Evolutionary conservation across 2,797 vertebrate species (phyloP).

Genomic region (Taeniopygia guttata): DNA sequence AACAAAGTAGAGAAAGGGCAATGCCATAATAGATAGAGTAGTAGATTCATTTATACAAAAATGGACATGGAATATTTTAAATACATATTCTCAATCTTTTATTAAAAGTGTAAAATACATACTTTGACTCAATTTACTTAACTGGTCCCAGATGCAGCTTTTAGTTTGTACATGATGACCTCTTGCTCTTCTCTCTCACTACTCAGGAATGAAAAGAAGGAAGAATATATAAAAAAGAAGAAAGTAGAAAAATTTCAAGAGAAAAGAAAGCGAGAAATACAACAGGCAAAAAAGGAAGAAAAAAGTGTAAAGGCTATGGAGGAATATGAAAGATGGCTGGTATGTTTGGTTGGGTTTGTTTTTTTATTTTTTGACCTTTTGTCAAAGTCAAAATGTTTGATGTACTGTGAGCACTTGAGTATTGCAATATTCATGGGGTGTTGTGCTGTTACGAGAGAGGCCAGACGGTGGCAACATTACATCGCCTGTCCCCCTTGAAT

Average conservation of each 20-base stretch:
- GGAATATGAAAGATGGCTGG: constrained; percentile 91
- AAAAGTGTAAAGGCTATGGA: constrained; percentile 84
- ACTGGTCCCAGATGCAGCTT: not conserved
- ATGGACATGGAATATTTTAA: not conserved
- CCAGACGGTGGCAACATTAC: constrained; percentile 21
- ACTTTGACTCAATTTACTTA: not conserved
- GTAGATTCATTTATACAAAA: not conserved
- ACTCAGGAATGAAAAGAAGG: constrained; percentile 86
- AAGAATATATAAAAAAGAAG: constrained; percentile 79
- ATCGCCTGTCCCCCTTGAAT: not conserved
- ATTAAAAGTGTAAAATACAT: not conserved
- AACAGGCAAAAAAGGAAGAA: constrained; percentile 82
- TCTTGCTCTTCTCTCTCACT: not conserved
- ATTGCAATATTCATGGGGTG: fast-evolving
- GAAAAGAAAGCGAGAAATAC: constrained; percentile 77
- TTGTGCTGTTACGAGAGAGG: not conserved
- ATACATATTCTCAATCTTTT: not conserved
- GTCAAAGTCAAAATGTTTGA: not conserved
- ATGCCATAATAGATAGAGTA: not conserved
- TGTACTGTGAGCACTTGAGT: not conserved
- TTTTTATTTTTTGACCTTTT: not conserved
- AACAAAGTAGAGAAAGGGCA: not conserved
- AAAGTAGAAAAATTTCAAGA: constrained; percentile 71
- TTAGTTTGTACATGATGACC: not conserved
- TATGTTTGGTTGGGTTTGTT: constrained; percentile 22